Base-by-base conservation (phyloP, 2,797 vertebrate species). In the Alouatta caraya region DNA sequence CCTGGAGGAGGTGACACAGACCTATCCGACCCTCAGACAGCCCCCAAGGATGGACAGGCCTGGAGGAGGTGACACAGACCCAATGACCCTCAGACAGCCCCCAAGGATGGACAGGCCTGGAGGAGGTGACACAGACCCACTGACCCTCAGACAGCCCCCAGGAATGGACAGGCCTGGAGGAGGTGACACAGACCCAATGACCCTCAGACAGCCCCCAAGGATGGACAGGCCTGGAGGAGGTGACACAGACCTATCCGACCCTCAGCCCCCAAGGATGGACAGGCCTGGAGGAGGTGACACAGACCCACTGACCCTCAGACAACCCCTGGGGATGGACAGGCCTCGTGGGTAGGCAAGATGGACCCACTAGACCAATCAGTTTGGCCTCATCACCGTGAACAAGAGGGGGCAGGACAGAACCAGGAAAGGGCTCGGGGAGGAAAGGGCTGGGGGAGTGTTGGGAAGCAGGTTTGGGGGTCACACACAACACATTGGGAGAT, bases 91-190 rank as follows among this genome's bases (percentile, higher is more conserved):
- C 22, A 4, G 22, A 24, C 9, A 73, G 99, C 99, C 3, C 99
- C 99, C 99, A 99, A 99, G 98, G 1, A 99, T 99, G 98, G 99
- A 99, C 99, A 99, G 98, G 83, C 99, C 98, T 97, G 81, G 22
- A 39, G 73, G 44, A 73, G 39, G 75, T 2, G 80, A 87, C 14
- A 82, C 57, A 82, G 57, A 26, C 67, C 48, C 1, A 8, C 42
- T 26, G 44, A 9, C n/a, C n/a, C n/a, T n/a, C 5, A 37, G 78
- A 28, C 12, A 1, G 39, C 2, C 99, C 99, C 99, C 99, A 98
- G 99, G 99, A 2, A 99, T 99, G 98, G 99, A 99, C 98, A 99
- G 98, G 85, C 99, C 98, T 98, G 92, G 30, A 37, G 64, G 50
- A 64, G 57, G 90, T 5, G 78, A 46, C 44, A 95, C 22, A 91